Evolutionary conservation across 2,888 invertebrate species (phyloP), one percentile per base, ranked within the genome.

Genomic region (Melinaea menophilus): DNA sequence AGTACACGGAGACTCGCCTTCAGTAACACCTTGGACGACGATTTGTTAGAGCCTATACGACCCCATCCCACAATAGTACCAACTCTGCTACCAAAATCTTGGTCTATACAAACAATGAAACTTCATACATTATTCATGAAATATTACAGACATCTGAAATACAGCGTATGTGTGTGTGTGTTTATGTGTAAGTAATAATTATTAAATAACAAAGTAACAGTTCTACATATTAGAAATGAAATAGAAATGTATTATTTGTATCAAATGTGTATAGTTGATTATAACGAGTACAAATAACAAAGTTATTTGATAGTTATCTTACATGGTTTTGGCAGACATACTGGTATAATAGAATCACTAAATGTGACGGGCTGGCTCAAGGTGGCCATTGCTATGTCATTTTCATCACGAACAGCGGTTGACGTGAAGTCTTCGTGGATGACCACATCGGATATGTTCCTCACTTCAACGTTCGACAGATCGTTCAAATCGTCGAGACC

Each of bases 31-130:
- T 83, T 86, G 0, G 92, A 91, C 1, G 90, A 79, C 0, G 86
- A 79, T 67, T 88, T 88, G 1, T 84, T 84, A 0, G 76, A 81
- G 2, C 86, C 90, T 2, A 88, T 74, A 4, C 89, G 84, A 3
- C 93, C 93, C 93, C 93, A 93, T 2, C 93, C 93, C 0, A 91
- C 88, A 64, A 93, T 91, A 3, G 86, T 87, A 0, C 87, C 92
- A 3, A 79, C 75, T 66, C 82, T 76, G 12, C 78, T 80, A 1
- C 81, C 72, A 67, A 92, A 92, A 46, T 82, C 80, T 75, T 88
- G 84, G 0, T 75, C 92, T 92, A 60, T 7, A 57, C 22, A 22
- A 22, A 35, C n/a, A 55, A 34, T 47, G 11, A 37, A 47, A 22
- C 22, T 22, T 22, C 22, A 22, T 22, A 22, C 22, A 22, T 22